Base-by-base conservation (phyloP, 1,140 invertebrate species). In the Tetranychus urticae region DNA sequence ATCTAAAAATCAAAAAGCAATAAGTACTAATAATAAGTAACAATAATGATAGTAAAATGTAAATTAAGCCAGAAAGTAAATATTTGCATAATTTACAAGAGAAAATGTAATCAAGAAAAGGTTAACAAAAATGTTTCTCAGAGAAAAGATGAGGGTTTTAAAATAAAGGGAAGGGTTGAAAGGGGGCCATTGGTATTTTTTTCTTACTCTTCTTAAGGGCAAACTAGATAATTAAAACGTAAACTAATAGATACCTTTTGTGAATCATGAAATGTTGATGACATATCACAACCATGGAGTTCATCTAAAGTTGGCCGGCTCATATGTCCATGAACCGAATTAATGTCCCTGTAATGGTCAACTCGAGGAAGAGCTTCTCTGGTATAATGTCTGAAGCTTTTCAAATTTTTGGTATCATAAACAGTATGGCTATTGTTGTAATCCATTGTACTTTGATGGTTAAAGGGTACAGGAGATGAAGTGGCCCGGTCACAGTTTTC, bases 311-410 rank as follows among this genome's bases (percentile, higher is more conserved):
- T 92, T 5, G 90, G 90, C 68, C 83, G 77, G 66, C 86, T 86
- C 33, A 82, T 85, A 3, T 85, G 85, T 68, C 88, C 87, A 52
- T 92, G 82, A 3, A 78, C 68, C 33, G 86, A 88, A 77, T 92
- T 78, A 63, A 92, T 84, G 71, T 94, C 92, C 62, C 89, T 79
- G 73, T 96, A 96, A 75, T 93, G 90, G 70, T 94, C 89, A 68
- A 91, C 72, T 58, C 88, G 77, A 8, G 89, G 89, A 54, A 94
- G 70, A 2, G 88, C 88, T 75, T 96, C 90, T 13, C 87, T 76
- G 1, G 89, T 93, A 70, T 93, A 84, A 69, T 88, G 83, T 60
- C 87, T 84, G 69, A 70, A 86, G 70, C 84, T 87, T 71, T 86
- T 86, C 35, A 78, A 78, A 75, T 86, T 84, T 69, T 81, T 81